phyloP scores from a whole-genome alignment of 2,797 vertebrate species.

The Nyctibius grandis region DNA sequence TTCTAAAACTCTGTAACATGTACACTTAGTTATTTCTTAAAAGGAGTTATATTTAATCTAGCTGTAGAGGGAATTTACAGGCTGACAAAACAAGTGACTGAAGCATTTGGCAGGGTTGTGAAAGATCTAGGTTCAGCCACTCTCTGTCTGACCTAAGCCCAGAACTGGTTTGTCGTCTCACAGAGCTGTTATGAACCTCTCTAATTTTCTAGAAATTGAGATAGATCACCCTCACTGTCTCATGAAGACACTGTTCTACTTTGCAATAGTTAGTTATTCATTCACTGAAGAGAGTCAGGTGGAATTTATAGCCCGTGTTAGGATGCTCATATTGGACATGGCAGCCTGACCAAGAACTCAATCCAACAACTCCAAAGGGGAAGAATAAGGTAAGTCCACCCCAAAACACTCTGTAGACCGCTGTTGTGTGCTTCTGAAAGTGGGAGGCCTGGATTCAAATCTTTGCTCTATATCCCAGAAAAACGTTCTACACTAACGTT shows the following conservation, averaged over 20 bases:
- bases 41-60: not conserved
- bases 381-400: not conserved
- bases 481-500: not conserved
- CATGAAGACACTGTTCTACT: not conserved
- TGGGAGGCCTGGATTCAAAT: not conserved
- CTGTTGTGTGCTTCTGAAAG: not conserved
- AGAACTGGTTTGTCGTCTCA: not conserved
- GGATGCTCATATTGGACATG: not conserved
- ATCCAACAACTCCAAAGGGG: not conserved
- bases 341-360: not conserved
- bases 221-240: not conserved
- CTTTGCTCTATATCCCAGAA: not conserved
- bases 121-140: not conserved
- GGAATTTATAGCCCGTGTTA: not conserved
- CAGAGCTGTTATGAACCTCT: not conserved
- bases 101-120: not conserved
- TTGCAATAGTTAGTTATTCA: not conserved
- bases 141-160: not conserved
- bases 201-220: not conserved
- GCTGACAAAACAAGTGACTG: not conserved
- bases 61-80: not conserved
- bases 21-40: not conserved
- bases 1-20: not conserved
- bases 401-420: not conserved
- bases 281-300: not conserved